A percentile compares a stretch with the other conserved stretches of the same genome.
Conservation (phyloP, 2,888 invertebrate species). For the Phaedon cochleariae region DNA sequence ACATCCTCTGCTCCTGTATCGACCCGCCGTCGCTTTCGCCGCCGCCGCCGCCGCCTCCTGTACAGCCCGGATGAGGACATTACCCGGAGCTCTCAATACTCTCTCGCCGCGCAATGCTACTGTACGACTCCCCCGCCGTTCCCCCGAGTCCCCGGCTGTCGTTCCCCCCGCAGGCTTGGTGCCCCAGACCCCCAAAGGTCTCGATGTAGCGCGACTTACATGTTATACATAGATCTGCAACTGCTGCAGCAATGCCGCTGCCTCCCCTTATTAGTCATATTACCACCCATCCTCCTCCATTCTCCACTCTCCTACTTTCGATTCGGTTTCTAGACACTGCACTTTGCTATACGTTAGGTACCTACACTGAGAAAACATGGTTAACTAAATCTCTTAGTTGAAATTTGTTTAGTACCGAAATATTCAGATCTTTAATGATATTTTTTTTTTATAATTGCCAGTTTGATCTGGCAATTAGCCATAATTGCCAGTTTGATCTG, state of each 20-base stretch:
- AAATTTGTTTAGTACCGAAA: too few species aligned
- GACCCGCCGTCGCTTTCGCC: constrained; percentile 47
- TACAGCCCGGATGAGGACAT: constrained; percentile 63
- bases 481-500: too few species aligned
- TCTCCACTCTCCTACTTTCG: constrained; percentile 21
- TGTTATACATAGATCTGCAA: constrained; percentile 49
- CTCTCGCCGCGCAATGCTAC: constrained; percentile 54
- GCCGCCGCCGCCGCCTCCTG: constrained; percentile 24
- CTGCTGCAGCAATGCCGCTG: constrained; percentile 40
- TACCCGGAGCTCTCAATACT: constrained; percentile 62
- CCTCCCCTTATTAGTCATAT: too few species aligned
- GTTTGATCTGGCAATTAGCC: too few species aligned
- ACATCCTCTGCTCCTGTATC: constrained; percentile 37
- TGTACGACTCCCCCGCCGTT: constrained; percentile 46
- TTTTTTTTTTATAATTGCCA: too few species aligned
- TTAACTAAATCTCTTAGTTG: too few species aligned
- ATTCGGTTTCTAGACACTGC: too few species aligned
- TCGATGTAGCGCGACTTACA: background rate
- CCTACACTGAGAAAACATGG: too few species aligned
- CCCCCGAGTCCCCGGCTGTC: constrained; percentile 41
- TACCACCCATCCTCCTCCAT: constrained; percentile 27
- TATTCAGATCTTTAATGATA: too few species aligned
- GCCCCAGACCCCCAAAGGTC: too few species aligned
- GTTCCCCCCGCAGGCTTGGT: constrained; percentile 16
- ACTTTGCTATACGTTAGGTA: too few species aligned